These are phyloP conservation scores for Nansenia antarctica DNA, from an alignment of 2,113 vertebrate genomes.

Conservation along the genomic window DNA sequence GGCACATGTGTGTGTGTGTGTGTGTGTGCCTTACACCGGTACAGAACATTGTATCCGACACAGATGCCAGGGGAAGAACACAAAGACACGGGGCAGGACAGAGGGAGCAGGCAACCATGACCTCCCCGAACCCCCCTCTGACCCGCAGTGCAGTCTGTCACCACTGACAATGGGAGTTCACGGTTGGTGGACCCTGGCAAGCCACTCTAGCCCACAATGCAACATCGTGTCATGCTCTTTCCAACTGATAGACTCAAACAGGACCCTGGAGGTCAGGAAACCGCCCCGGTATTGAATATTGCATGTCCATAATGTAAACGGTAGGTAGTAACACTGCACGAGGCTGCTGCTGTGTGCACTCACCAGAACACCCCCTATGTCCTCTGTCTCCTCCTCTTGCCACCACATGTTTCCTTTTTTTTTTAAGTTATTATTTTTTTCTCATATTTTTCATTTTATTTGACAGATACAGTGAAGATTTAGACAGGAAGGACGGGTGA, in stretches of 20 bases:
- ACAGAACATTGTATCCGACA: constrained; percentile 63
- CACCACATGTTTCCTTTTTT: neutral
- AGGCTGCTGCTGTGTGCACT: too few species aligned
- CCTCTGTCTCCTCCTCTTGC: too few species aligned
- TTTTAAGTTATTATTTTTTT: neutral
- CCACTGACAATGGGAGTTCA: constrained; percentile 22
- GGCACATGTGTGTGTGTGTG: too few species aligned
- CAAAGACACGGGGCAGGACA: constrained; percentile 46
- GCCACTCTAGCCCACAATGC: constrained; percentile 8
- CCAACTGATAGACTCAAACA: neutral
- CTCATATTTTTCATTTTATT: too few species aligned
- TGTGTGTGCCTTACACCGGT: constrained; percentile 31
- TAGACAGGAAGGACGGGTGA: too few species aligned
- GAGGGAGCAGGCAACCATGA: constrained; percentile 54
- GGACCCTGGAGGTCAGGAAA: neutral
- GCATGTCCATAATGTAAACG: neutral
- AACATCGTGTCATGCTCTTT: neutral
- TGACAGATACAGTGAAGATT: too few species aligned
- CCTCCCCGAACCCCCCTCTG: neutral
- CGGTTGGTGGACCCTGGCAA: constrained; percentile 23
- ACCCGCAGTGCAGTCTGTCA: constrained; percentile 23
- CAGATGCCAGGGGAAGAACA: constrained; percentile 47
- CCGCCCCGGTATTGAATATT: neutral
- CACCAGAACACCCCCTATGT: too few species aligned
- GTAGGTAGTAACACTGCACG: too few species aligned